Evolutionary conservation across 2,888 invertebrate genomes (phyloP), one percentile per base, ranked within the genome.

Genomic region (Abrostola tripartita): DNA sequence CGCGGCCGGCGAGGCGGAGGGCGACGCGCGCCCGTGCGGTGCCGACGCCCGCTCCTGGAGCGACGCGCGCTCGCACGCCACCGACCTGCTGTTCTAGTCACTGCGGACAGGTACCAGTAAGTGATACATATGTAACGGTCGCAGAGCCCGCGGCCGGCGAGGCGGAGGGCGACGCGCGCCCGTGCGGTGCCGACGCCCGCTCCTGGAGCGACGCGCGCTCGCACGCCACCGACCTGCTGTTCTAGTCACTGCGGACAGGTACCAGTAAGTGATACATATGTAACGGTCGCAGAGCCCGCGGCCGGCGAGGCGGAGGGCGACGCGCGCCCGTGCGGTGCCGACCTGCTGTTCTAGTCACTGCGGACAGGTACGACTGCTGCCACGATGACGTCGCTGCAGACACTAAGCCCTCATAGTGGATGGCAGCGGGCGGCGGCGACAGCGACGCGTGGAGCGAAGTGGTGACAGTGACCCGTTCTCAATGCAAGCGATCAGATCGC

Each of bases 1-100:
- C 53, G 38, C 57, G 42, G 70, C 58, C 56, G 81, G 49, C 58
- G 79, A 56, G 62, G 84, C 73, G 11, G 44, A 60, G 35, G 71
- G 55, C 0, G 90, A 85, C 82, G 89, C 84, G 83, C 85, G 88
- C 47, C 85, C 88, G 40, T 89, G 90, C 85, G 90, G 83, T 68
- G 90, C 89, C 2, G 87, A 83, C 80, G 88, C 90, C 82, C 89
- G 88, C 81, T 82, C 89, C 6, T 93, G 93, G 92, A 91, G 90
- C 87, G 90, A 90, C 71, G 84, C 93, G 84, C 89, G 92, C 84
- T 74, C 89, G 24, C 83, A 82, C 80, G 78, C 79, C 85, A 91
- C 93, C 61, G 93, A 93, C 90, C 88, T 93, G 85, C 92, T 93
- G 69, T 93, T 93, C 91, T 93, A 88, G 87, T 71, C 70, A 66